Evolutionary conservation across 2,113 vertebrate genomes (phyloP), one percentile per base, ranked within the genome.

Genomic region (Raja brachyura): DNA sequence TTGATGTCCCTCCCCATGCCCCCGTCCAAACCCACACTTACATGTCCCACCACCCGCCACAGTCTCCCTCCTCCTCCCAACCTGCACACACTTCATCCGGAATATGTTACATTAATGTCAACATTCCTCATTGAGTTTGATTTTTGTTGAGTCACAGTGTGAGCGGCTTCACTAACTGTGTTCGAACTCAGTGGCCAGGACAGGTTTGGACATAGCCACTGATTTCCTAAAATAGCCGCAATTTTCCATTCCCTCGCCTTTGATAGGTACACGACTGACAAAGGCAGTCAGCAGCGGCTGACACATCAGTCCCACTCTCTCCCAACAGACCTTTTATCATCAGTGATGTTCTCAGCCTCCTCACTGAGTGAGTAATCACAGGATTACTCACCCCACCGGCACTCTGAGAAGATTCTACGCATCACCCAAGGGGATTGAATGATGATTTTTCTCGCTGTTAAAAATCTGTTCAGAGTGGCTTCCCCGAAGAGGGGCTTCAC

Each of bases 291-390:
- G n/a, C 28, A 86, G 28, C 18, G 61, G n/a, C 61, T 86, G 61
- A 61, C 59, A n/a, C 83, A 86, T 86, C 59, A 86, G 61, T 63
- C 59, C 59, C 28, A 86, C 28, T 86, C 59, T 4, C 28, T 63
- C 31, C 83, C 59, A 63, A 86, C 28, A 86, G 83, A 63, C n/a
- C 13, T 63, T 63, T 86, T 16, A 86, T 86, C 83, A 31, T 4
- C 18, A 25, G 59, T 86, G 83, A 86, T 31, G 31, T 63, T 56
- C 31, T 7, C 83, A 63, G 8, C 83, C 83, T 63, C 83, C 83
- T 86, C 59, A 63, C 28, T 7, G 25, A n/a, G 6, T 63, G 83
- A 86, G 83, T 86, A 86, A 86, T 86, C 83, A 86, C 56, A 86
- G 56, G 56, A 86, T 86, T 61, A 86, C 56, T 86, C 83, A 61